A percentile compares a stretch with the other conserved stretches of the same genome.
Evolutionary conservation across 2,888 invertebrate species (phyloP).

Genomic region (Pegoplata infirma): DNA sequence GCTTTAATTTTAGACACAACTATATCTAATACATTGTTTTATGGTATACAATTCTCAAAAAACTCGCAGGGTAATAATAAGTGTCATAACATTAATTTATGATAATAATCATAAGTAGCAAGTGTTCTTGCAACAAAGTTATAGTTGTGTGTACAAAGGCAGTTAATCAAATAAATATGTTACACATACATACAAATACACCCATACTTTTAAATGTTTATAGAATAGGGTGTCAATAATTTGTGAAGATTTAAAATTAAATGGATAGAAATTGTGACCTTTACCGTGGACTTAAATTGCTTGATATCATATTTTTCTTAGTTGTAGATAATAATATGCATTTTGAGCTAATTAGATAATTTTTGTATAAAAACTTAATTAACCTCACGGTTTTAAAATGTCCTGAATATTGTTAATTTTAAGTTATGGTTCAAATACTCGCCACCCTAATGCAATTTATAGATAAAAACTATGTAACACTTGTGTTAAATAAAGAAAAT

Average conservation of each 20-base stretch:
- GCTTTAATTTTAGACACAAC: slow-evolving; percentile 8
- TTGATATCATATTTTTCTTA: too few relatives aligned
- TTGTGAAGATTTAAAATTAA: too few relatives aligned
- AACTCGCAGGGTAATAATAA: slow-evolving; percentile 59
- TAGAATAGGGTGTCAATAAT: too few relatives aligned
- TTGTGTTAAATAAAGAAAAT: slow-evolving; percentile 38
- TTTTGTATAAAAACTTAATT: too few relatives aligned
- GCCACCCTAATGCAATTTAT: background rate
- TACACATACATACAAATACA: slow-evolving; percentile 24
- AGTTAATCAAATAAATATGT: slow-evolving; percentile 68
- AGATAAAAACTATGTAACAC: slow-evolving; percentile 59
- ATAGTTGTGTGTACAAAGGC: slow-evolving; percentile 56
- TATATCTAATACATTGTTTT: slow-evolving; percentile 32
- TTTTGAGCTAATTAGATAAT: too few relatives aligned
- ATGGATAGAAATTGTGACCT: too few relatives aligned
- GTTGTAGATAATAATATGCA: too few relatives aligned
- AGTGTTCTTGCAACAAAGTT: slow-evolving; percentile 65
- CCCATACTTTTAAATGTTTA: too few relatives aligned
- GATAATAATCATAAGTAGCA: slow-evolving; percentile 64
- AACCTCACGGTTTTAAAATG: too few relatives aligned
- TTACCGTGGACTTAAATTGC: too few relatives aligned
- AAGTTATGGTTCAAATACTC: slow-evolving; percentile 18
- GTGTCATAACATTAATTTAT: slow-evolving; percentile 64
- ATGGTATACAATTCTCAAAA: slow-evolving; percentile 13
- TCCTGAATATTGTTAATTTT: too few relatives aligned